Percentiles rank a stretch among this genome's conserved stretches.
phyloP scores from a whole-genome alignment of 2,888 invertebrate genomes.

The Agrilus mali region DNA sequence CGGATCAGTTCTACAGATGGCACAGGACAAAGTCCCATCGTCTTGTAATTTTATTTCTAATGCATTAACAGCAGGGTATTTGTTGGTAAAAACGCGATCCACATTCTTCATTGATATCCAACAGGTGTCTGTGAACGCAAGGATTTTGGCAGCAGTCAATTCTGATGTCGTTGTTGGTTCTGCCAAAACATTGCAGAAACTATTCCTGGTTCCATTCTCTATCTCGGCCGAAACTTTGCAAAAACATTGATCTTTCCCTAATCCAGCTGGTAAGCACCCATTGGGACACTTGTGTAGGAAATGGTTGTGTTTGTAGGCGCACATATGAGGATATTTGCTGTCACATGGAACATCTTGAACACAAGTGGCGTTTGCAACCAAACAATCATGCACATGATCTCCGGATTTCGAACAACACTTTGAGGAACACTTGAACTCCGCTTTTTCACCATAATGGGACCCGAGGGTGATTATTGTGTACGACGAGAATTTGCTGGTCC shows the following conservation, averaged over 20 bases:
- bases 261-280: conserved; percentile 14
- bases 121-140: not conserved
- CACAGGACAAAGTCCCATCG: conserved; percentile 10
- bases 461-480: conserved; percentile 18
- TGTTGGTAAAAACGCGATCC: too few species aligned
- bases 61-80: too few species aligned
- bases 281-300: conserved; percentile 14
- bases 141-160: not conserved
- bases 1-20: conserved; percentile 12
- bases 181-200: conserved; percentile 9
- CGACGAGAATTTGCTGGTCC: conserved; percentile 14
- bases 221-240: conserved; percentile 13
- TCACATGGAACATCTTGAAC: conserved; percentile 3
- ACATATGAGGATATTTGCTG: conserved; percentile 8
- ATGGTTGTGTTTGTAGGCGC: conserved; percentile 7
- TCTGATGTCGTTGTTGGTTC: conserved; percentile 7
- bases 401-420: conserved; percentile 2
- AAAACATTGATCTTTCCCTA: conserved; percentile 15
- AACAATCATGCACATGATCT: conserved; percentile 11
- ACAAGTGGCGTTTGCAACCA: conserved; percentile 7
- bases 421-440: conserved; percentile 1
- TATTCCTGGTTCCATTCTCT: not conserved
- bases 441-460: conserved; percentile 13
- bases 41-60: conserved; percentile 9
- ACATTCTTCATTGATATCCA: too few species aligned